Evolutionary conservation across 2,113 vertebrate species (phyloP).

Genomic region (Phylloscopus trochiloides): DNA sequence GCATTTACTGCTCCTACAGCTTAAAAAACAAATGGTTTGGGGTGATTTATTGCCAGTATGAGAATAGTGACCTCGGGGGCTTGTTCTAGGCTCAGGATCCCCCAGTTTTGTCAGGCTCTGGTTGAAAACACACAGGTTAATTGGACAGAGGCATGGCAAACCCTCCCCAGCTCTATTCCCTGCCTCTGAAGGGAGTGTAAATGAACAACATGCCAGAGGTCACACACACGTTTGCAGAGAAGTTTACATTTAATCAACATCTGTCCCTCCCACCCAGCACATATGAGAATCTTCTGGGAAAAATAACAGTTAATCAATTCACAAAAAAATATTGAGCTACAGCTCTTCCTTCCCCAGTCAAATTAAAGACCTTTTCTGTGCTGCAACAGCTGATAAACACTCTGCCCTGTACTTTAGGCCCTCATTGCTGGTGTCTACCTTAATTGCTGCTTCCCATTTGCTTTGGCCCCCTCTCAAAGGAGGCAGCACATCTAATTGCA

Average conservation of each 20-base stretch:
- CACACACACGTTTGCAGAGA: not conserved
- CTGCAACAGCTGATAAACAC: not conserved
- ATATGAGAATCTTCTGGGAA: not conserved
- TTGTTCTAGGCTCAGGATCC: not conserved
- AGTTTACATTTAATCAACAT: not conserved
- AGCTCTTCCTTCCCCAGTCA: not conserved
- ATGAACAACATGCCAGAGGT: not conserved
- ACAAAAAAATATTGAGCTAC: not conserved
- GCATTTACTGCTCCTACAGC: not conserved
- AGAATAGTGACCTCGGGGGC: not conserved
- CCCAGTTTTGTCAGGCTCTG: not conserved
- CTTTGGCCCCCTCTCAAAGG: conserved; percentile 43
- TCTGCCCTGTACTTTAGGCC: not conserved
- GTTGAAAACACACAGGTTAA: not conserved
- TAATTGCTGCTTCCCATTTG: conserved; percentile 9
- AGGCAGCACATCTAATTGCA: conserved; percentile 14
- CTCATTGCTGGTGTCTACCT: not conserved
- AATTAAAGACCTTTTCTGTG: not conserved
- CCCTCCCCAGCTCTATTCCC: not conserved
- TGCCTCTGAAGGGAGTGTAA: not conserved
- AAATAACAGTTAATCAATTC: not conserved
- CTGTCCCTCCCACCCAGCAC: not conserved
- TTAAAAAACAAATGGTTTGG: rapidly evolving
- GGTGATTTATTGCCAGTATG: not conserved
- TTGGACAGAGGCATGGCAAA: not conserved